Conservation (phyloP, 2,797 vertebrate species). For the Amniataba percoides region DNA sequence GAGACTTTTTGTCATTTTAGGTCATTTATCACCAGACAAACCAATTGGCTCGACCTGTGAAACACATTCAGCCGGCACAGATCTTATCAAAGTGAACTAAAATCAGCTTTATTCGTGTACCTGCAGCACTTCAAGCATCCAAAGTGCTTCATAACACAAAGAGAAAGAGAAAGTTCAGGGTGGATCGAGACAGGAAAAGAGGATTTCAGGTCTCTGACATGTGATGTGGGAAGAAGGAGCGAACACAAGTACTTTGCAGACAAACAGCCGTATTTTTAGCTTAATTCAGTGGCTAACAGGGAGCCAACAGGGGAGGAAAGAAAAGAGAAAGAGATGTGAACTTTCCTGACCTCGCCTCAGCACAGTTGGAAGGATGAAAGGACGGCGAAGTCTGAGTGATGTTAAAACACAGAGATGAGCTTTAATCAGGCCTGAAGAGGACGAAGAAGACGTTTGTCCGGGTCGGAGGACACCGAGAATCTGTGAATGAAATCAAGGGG, state of each 20-base stretch:
- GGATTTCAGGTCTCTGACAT: not conserved
- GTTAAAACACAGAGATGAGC: not conserved
- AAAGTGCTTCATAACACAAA: not conserved
- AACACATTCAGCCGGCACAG: not conserved
- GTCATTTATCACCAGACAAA: not conserved
- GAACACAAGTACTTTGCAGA: not conserved
- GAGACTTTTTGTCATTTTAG: not conserved
- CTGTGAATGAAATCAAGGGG: too few relatives aligned
- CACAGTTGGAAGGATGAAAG: not conserved
- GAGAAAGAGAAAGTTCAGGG: not conserved
- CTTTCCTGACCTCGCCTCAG: slow-evolving; percentile 3
- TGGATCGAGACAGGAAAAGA: not conserved
- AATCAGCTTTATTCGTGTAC: not conserved
- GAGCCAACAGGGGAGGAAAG: not conserved
- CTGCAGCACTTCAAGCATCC: not conserved
- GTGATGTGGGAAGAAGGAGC: too few relatives aligned
- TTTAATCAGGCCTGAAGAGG: not conserved
- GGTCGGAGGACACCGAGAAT: not conserved
- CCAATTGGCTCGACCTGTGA: not conserved
- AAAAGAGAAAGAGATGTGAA: not conserved
- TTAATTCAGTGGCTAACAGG: not conserved
- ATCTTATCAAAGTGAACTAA: not conserved
- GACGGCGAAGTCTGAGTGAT: slow-evolving; percentile 8
- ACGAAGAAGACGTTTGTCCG: slow-evolving; percentile 2
- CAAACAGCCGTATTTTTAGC: not conserved